Evolutionary conservation across 1,140 invertebrate genomes (phyloP).

Genomic region (Piezodorus guildinii): DNA sequence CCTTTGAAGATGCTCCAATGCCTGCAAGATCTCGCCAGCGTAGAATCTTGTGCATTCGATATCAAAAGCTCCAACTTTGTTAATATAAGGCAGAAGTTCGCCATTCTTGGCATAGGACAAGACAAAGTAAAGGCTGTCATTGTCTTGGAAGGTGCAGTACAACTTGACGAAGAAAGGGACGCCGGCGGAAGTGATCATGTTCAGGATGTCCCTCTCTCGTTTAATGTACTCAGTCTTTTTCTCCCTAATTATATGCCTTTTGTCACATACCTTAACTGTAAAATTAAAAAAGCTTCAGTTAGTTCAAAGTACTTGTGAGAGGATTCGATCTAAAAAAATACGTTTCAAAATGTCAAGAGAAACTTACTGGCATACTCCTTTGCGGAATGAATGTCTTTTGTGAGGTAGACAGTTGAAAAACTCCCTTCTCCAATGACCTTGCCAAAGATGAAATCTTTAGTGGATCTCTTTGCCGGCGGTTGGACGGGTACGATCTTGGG

Average conservation of each 20-base stretch:
- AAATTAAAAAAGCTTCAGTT: slow-evolving; percentile 32
- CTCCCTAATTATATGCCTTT: slow-evolving; percentile 81
- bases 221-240: slow-evolving; percentile 88
- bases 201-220: slow-evolving; percentile 82
- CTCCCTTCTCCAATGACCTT: slow-evolving; percentile 93
- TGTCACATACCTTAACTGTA: slow-evolving; percentile 92
- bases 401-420: slow-evolving; percentile 87
- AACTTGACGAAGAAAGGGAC: slow-evolving; percentile 82
- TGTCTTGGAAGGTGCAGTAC: slow-evolving; percentile 94
- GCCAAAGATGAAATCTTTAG: slow-evolving; percentile 89
- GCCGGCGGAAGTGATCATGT: slow-evolving; percentile 50
- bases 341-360: not conserved
- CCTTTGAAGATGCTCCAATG: slow-evolving; percentile 83
- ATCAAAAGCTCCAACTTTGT: slow-evolving; percentile 82
- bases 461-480: slow-evolving; percentile 46
- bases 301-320: not conserved
- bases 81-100: slow-evolving; percentile 83
- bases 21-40: slow-evolving; percentile 80
- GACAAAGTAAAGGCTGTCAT: slow-evolving; percentile 88
- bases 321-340: not conserved
- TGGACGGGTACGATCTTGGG: slow-evolving; percentile 17
- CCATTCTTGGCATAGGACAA: slow-evolving; percentile 90
- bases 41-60: slow-evolving; percentile 85
- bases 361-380: slow-evolving; percentile 89
- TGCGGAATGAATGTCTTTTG: slow-evolving; percentile 77